These are phyloP conservation scores for Phenganax stokvisi DNA, from an alignment of 92 coral and sea anemone species.

Conservation along the genomic window DNA sequence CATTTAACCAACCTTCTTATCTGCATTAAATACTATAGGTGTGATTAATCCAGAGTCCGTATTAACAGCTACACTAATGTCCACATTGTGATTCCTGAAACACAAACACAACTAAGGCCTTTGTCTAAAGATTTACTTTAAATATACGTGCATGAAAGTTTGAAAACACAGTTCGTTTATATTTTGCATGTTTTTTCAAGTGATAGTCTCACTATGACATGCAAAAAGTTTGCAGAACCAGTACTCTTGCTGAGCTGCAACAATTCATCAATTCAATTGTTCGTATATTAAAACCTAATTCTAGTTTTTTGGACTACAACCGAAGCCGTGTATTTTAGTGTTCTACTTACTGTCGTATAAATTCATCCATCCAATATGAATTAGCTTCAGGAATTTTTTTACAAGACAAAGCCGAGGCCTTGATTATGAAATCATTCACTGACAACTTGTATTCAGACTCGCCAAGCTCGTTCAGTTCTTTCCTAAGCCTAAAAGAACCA, in stretches of 20 bases:
- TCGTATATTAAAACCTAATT: no score
- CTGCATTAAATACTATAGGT: constrained; percentile 91
- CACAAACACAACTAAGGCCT: not conserved
- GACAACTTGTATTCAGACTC: constrained; percentile 76
- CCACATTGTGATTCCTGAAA: constrained; percentile 82
- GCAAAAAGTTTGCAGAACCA: no score
- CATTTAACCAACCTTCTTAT: constrained; percentile 62
- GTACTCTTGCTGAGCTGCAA: no score
- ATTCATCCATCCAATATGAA: constrained; percentile 97
- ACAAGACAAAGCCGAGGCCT: constrained; percentile 92
- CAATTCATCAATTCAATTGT: no score
- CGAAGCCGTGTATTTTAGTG: no score
- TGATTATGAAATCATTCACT: constrained; percentile 87
- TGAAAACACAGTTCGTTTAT: no score
- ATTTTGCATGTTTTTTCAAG: no score
- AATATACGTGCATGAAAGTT: no score
- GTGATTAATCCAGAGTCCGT: constrained; percentile 85
- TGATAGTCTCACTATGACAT: no score
- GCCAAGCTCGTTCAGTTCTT: constrained; percentile 67
- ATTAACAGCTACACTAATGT: constrained; percentile 89
- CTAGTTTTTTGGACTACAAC: no score
- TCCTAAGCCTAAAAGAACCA: constrained; percentile 56
- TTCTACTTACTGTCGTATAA: constrained; percentile 77
- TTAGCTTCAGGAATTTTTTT: constrained; percentile 90
- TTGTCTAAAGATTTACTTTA: no score